Base-by-base conservation (phyloP, 2,888 invertebrate species). In the Hemaris fuciformis region DNA sequence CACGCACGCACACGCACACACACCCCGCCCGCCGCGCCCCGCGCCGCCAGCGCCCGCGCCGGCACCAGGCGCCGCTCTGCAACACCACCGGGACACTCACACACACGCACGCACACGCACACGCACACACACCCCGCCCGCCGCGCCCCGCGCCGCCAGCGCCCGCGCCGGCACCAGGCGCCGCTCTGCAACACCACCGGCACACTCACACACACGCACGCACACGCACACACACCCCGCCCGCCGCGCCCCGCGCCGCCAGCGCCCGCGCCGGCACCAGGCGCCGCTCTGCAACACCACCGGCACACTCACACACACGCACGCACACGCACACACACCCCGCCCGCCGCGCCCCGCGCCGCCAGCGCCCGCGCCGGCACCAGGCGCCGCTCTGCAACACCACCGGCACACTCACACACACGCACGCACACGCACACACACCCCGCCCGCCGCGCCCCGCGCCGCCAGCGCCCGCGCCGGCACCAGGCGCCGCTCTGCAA, bases 181-280 rank as follows among this genome's bases (percentile, higher is more conserved):
- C 18, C 85, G 83, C 77, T 83, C 87, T 86, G 71, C 38, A 38
- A n/a, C n/a, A n/a, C n/a, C n/a, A n/a, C n/a, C n/a, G n/a, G n/a
- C n/a, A n/a, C n/a, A n/a, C n/a, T n/a, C n/a, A n/a, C n/a, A n/a
- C n/a, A n/a, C n/a, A n/a, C n/a, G n/a, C n/a, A n/a, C n/a, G n/a
- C 18, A 38, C 63, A 60, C 61, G 65, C 62, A 60, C 41, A n/a
- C n/a, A n/a, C n/a, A n/a, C n/a, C n/a, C n/a, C n/a, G n/a, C n/a
- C n/a, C n/a, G n/a, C n/a, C n/a, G n/a, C n/a, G n/a, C n/a, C n/a
- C n/a, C n/a, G n/a, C n/a, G n/a, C n/a, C n/a, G n/a, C n/a, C n/a
- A n/a, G n/a, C n/a, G n/a, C n/a, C n/a, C n/a, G n/a, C n/a, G n/a
- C n/a, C n/a, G n/a, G n/a, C n/a, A n/a, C n/a, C n/a, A n/a, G n/a